A percentile compares a stretch with the other conserved stretches of the same genome.
Evolutionary conservation across 2,113 vertebrate genomes (phyloP).

Genomic region (Mobula hypostoma): DNA sequence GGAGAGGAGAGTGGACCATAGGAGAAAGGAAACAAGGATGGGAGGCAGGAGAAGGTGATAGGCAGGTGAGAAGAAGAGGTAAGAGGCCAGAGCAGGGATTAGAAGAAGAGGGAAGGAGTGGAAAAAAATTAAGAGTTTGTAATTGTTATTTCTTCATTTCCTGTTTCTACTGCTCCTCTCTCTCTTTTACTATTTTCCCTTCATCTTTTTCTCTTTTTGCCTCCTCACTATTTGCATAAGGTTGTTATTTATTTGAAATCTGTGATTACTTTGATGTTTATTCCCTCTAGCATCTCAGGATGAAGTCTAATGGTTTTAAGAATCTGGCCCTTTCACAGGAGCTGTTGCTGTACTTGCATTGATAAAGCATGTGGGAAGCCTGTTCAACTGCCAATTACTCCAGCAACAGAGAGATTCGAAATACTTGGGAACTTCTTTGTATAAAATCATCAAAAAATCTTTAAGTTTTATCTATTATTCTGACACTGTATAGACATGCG

Average conservation of each 20-base stretch:
- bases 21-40: too few relatives aligned
- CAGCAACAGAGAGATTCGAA: slow-evolving; percentile 8
- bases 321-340: slow-evolving; percentile 4
- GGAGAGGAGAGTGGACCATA: too few relatives aligned
- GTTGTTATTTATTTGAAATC: background rate
- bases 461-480: background rate
- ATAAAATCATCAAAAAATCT: background rate
- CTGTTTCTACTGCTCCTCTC: background rate
- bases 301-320: background rate
- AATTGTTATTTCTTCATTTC: background rate
- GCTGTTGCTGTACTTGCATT: background rate
- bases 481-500: background rate
- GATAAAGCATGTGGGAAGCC: slow-evolving; percentile 4
- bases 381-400: background rate
- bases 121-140: too few relatives aligned
- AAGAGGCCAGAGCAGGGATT: too few relatives aligned
- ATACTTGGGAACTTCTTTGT: background rate
- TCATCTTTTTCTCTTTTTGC: background rate
- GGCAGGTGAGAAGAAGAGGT: too few relatives aligned
- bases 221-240: background rate
- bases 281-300: background rate
- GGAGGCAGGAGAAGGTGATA: too few relatives aligned
- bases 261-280: background rate
- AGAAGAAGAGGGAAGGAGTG: too few relatives aligned
- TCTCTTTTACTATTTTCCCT: background rate